These are phyloP conservation scores for Scomberomorus guttatus DNA, from an alignment of 2,797 vertebrate species.

Conservation along the genomic window DNA sequence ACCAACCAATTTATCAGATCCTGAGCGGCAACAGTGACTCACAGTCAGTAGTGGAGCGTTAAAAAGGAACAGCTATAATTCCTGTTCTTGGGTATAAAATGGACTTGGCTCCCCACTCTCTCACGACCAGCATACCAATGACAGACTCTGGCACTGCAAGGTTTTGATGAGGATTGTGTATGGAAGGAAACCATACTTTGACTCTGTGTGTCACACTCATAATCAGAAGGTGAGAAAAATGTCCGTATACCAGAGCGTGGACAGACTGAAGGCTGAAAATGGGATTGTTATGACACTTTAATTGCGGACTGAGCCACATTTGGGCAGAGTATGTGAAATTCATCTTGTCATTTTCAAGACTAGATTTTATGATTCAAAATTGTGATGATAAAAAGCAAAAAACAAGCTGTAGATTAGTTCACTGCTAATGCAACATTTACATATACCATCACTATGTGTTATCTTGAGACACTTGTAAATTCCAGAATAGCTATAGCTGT, in stretches of 20 bases:
- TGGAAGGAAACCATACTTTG: conserved; percentile 30
- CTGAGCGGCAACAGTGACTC: conserved; percentile 33
- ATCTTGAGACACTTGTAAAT: neutral
- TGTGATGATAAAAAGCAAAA: conserved; percentile 14
- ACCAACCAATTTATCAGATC: conserved; percentile 27
- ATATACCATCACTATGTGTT: neutral
- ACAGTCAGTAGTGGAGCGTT: conserved; percentile 16
- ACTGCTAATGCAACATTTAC: neutral
- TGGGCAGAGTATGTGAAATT: conserved; percentile 11
- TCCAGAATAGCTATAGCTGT: neutral
- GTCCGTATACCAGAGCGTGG: conserved; percentile 1
- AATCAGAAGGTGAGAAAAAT: conserved; percentile 44
- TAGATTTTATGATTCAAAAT: neutral
- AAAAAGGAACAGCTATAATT: conserved; percentile 49
- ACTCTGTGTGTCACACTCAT: conserved; percentile 46
- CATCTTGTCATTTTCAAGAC: neutral
- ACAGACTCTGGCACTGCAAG: conserved; percentile 30
- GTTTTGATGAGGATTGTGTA: conserved; percentile 50
- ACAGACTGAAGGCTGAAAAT: conserved; percentile 13
- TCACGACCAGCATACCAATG: conserved; percentile 64
- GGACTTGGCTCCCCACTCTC: conserved; percentile 33
- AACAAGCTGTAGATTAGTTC: conserved; percentile 20
- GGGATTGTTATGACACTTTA: conserved; percentile 25
- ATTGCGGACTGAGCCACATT: conserved; percentile 5
- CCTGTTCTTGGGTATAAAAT: conserved; percentile 46